Percentiles rank a stretch among this genome's conserved stretches.
These are phyloP conservation scores for Mesorhabditis belari DNA, from an alignment of 2,888 invertebrate species.

Conservation along the genomic window DNA sequence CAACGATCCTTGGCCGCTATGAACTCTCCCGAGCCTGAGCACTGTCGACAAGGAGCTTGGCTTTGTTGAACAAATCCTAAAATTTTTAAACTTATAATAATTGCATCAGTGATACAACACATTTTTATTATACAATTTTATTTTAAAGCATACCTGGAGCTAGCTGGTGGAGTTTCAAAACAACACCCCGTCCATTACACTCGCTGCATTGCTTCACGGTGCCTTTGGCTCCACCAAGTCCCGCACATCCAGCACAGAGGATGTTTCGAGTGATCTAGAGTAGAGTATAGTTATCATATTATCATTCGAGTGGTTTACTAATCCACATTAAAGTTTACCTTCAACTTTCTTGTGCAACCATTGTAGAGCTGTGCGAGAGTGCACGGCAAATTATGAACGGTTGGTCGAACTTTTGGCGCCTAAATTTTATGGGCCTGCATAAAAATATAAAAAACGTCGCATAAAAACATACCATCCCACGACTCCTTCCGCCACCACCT, in stretches of 20 bases:
- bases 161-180: constrained; percentile 51
- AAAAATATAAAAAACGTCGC: too few species aligned
- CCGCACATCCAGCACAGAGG: constrained; percentile 87
- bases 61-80: constrained; percentile 82
- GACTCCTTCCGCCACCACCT: constrained; percentile 54
- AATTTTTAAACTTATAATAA: constrained; percentile 58
- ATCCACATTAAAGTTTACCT: too few species aligned
- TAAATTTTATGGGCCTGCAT: too few species aligned
- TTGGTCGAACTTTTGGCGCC: constrained; percentile 67
- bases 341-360: constrained; percentile 86
- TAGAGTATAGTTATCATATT: neutral
- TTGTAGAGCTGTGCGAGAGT: constrained; percentile 89
- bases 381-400: constrained; percentile 84
- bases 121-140: too few species aligned
- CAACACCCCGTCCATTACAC: constrained; percentile 84
- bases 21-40: constrained; percentile 74
- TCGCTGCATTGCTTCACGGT: constrained; percentile 75
- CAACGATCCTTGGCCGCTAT: constrained; percentile 74
- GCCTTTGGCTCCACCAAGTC: constrained; percentile 80
- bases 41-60: constrained; percentile 66
- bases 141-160: neutral
- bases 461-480: too few species aligned
- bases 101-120: neutral
- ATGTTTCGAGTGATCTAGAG: constrained; percentile 86
- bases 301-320: too few species aligned